Base-by-base conservation (phyloP, 2,797 vertebrate genomes). In the Distichodus sexfasciatus region DNA sequence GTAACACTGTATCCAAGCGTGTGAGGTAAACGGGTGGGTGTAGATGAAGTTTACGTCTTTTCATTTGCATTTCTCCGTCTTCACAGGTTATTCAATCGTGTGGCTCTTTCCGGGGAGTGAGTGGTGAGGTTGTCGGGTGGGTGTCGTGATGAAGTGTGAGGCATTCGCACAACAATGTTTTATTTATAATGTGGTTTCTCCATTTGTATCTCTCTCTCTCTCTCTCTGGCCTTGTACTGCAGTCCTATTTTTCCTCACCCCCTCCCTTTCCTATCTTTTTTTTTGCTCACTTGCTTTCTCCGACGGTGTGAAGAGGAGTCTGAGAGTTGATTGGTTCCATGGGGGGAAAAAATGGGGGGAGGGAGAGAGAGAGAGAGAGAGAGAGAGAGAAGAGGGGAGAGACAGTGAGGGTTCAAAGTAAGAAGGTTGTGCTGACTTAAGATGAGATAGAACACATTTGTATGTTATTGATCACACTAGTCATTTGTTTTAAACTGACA, bases 401-500 rank as follows among this genome's bases (percentile, higher is more conserved):
- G 65, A 74, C 81, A 79, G 84, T 11, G 61, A 66, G 63, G 46
- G 51, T 40, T 31, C 3, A 21, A 57, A 11, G 9, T 4, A 55
- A 28, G 26, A 28, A 29, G 48, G 38, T 80, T 80, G 84, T 80
- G 78, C 83, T 31, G 83, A 87, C 78, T 88, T 87, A 85, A 83
- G 81, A 69, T 69, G 40, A 78, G 83, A 74, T 77, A 74, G 73
- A 81, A 81, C 74, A 81, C 77, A 82, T 81, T 70, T 58, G 78
- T 81, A 80, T 77, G 68, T 73, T 75, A 74, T 79, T 76, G 87
- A 85, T 87, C 65, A 63, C 43, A 64, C 31, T n/a, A 66, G 62
- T 28, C 23, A 40, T 53, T 14, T 12, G 40, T 63, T 55, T 58
- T 65, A 23, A 78, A 71, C 3, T 40, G 1, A 57, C 5, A 40